Conservation (phyloP, 30 jellyfish, hydroid and myxozoan genomes). For the Nemopilema nomurai region DNA sequence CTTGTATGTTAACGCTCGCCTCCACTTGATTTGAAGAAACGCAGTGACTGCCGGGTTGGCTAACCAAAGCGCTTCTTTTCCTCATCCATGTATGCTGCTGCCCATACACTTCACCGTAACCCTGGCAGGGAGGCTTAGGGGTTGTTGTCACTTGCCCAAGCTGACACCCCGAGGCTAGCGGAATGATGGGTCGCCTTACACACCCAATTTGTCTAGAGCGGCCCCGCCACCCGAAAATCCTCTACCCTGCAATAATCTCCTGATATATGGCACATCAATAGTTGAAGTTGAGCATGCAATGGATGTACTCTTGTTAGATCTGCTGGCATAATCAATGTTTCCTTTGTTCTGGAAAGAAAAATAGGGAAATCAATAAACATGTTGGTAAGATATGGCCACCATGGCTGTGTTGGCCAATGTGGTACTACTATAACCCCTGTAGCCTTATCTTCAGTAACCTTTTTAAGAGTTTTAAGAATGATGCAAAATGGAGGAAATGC, state of each 20-base stretch:
- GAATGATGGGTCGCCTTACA: constrained; percentile 9
- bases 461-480: constrained; percentile 29
- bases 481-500: constrained; percentile 64
- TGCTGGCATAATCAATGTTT: constrained; percentile 15
- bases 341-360: constrained; percentile 1
- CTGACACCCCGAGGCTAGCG: constrained; percentile 13
- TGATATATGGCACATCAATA: constrained; percentile 51
- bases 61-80: background rate
- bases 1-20: background rate
- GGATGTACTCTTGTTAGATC: constrained; percentile 22
- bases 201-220: constrained; percentile 17
- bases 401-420: constrained; percentile 75
- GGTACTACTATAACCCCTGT: constrained; percentile 65
- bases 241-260: constrained; percentile 11
- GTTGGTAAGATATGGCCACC: constrained; percentile 43
- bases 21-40: background rate
- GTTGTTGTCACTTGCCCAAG: constrained; percentile 7
- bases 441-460: constrained; percentile 50
- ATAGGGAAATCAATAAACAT: constrained; percentile 25
- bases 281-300: constrained; percentile 7
- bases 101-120: constrained; percentile 3
- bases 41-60: background rate
- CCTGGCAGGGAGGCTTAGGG: constrained; percentile 18
- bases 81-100: constrained; percentile 9
- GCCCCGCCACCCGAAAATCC: constrained; percentile 7